Percentiles rank a stretch among this genome's conserved stretches.
These are phyloP conservation scores for Drosophila mettleri DNA, from an alignment of 2,888 invertebrate species.

Conservation along the genomic window DNA sequence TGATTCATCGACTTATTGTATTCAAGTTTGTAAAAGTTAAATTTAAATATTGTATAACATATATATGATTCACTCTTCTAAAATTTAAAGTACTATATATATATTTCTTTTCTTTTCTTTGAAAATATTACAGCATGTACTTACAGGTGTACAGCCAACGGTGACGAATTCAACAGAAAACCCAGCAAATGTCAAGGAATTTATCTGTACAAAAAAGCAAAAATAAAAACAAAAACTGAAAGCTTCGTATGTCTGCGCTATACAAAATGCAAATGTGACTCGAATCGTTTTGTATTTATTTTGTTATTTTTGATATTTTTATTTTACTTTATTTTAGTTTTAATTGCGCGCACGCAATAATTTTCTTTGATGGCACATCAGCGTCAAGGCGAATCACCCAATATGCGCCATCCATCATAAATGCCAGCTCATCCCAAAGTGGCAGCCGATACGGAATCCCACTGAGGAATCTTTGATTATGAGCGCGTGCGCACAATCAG, in stretches of 20 bases:
- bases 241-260: constrained; percentile 37
- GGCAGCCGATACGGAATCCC: constrained; percentile 33
- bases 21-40: not conserved
- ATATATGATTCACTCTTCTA: not conserved
- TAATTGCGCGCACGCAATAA: constrained; percentile 79
- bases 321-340: constrained; percentile 74
- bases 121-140: not conserved
- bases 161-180: constrained; percentile 16
- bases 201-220: constrained; percentile 15
- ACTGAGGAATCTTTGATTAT: constrained; percentile 66
- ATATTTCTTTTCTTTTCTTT: not conserved
- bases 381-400: constrained; percentile 76
- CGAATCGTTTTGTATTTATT: constrained; percentile 24
- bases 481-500: constrained; percentile 79
- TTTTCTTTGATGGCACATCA: constrained; percentile 79
- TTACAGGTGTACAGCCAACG: constrained; percentile 6
- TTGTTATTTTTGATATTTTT: constrained; percentile 9
- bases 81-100: not conserved
- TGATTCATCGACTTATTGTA: not conserved
- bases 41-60: not conserved
- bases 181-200: constrained; percentile 26
- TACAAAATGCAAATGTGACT: constrained; percentile 55
- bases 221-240: not conserved
- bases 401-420: constrained; percentile 77
- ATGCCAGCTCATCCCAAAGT: constrained; percentile 51